Evolutionary conservation across 1,140 invertebrate genomes (phyloP).

Genomic region (Orchesella cincta): DNA sequence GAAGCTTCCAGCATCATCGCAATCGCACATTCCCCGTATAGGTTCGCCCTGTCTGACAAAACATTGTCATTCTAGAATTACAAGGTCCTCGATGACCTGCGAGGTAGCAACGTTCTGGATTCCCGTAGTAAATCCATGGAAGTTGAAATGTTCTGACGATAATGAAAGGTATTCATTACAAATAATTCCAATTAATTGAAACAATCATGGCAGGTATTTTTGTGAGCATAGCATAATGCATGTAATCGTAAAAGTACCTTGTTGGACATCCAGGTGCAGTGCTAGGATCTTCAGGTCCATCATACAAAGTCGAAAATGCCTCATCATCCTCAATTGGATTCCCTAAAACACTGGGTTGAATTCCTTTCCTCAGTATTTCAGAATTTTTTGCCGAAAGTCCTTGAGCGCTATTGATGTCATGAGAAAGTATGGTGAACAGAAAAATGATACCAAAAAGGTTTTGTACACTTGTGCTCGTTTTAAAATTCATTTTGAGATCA

Average conservation of each 20-base stretch:
- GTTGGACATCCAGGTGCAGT: constrained; percentile 15
- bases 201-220: too few relatives aligned
- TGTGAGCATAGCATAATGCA: too few relatives aligned
- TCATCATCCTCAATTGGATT: constrained; percentile 21
- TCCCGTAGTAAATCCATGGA: constrained; percentile 18
- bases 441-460: too few relatives aligned
- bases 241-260: not conserved
- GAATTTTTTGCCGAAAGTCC: not conserved
- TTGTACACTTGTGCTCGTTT: too few relatives aligned
- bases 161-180: not conserved
- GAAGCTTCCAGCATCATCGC: constrained; percentile 16
- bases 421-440: too few relatives aligned
- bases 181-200: not conserved
- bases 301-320: not conserved
- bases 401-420: too few relatives aligned
- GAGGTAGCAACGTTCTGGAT: constrained; percentile 20
- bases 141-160: not conserved
- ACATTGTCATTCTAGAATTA: constrained; percentile 7
- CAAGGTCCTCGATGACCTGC: constrained; percentile 23
- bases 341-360: not conserved
- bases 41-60: not conserved
- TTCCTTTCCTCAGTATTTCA: constrained; percentile 9
- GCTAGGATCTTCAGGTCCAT: constrained; percentile 1
- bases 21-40: not conserved
- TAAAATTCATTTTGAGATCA: too few relatives aligned